Conservation (phyloP, 2,113 vertebrate genomes). For the Microcebus lehilahytsara region DNA sequence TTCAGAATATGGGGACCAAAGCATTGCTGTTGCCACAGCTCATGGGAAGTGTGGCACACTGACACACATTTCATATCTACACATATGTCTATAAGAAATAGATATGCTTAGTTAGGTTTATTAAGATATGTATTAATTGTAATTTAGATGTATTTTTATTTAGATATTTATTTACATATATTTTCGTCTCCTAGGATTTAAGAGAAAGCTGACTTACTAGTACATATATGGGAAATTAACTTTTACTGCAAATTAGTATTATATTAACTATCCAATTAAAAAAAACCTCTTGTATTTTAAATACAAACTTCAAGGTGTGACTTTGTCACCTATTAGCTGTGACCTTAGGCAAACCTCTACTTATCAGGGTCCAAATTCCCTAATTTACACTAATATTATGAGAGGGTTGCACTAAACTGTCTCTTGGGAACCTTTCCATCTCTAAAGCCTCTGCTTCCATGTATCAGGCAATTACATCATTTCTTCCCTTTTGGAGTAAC, state of each 20-base stretch:
- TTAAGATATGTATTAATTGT: not conserved
- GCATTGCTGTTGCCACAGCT: not conserved
- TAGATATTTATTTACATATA: not conserved
- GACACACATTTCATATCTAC: not conserved
- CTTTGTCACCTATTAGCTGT: not conserved
- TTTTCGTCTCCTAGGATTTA: not conserved
- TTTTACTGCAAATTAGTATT: not conserved
- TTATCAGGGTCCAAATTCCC: not conserved
- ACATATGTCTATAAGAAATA: not conserved
- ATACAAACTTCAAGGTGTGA: not conserved
- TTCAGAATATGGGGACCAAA: not conserved
- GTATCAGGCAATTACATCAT: not conserved
- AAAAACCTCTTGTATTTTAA: too few relatives aligned
- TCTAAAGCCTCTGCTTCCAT: not conserved
- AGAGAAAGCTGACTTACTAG: conserved; percentile 13
- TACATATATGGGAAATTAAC: conserved; percentile 7
- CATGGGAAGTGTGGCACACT: not conserved
- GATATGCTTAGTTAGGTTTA: not conserved
- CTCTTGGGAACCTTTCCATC: not conserved
- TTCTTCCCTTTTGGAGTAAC: conserved; percentile 43
- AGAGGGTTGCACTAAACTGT: not conserved
- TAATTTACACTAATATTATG: not conserved
- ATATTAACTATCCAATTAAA: not conserved
- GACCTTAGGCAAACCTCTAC: not conserved
- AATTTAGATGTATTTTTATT: not conserved